A percentile compares a stretch with the other conserved stretches of the same genome.
These are phyloP conservation scores for Cryptocephalus primarius DNA, from an alignment of 2,888 invertebrate genomes.

Conservation along the genomic window DNA sequence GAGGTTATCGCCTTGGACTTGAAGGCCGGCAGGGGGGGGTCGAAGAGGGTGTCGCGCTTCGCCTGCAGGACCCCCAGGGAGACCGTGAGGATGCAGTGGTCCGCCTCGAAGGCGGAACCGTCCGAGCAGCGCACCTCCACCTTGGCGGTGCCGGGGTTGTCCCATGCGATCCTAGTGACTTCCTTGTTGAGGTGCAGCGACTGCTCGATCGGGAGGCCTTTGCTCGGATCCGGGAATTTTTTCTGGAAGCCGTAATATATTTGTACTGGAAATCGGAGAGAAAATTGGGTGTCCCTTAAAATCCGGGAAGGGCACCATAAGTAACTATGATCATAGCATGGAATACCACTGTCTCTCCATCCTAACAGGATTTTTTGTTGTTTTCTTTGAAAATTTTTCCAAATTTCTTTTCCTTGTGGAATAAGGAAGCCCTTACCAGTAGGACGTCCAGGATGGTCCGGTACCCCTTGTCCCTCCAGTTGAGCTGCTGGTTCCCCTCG, in stretches of 20 bases:
- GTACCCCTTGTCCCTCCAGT: conserved; percentile 68
- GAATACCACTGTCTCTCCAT: no score
- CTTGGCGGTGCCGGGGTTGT: conserved; percentile 8
- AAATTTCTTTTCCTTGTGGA: no score
- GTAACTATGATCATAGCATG: no score
- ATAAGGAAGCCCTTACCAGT: conserved; percentile 40
- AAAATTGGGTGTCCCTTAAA: no score
- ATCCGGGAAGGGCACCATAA: no score
- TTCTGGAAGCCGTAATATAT: no score
- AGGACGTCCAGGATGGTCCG: conserved; percentile 55
- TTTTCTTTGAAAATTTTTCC: no score
- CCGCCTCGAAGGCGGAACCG: conserved; percentile 43
- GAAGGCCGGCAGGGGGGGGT: conserved; percentile 42
- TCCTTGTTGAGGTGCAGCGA: conserved; percentile 30
- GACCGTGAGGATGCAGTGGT: conserved; percentile 55
- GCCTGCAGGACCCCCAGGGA: conserved; percentile 61
- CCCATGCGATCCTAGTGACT: conserved; percentile 28
- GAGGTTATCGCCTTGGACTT: conserved; percentile 47
- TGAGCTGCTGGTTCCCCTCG: conserved; percentile 56
- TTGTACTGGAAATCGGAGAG: no score
- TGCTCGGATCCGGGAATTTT: conserved; percentile 23
- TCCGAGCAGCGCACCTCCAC: conserved; percentile 39
- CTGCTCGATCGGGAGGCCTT: conserved; percentile 24
- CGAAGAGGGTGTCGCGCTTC: conserved; percentile 41
- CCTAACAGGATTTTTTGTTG: no score